Evolutionary conservation across 1,140 invertebrate genomes (phyloP).

Genomic region (Coelopa frigida): DNA sequence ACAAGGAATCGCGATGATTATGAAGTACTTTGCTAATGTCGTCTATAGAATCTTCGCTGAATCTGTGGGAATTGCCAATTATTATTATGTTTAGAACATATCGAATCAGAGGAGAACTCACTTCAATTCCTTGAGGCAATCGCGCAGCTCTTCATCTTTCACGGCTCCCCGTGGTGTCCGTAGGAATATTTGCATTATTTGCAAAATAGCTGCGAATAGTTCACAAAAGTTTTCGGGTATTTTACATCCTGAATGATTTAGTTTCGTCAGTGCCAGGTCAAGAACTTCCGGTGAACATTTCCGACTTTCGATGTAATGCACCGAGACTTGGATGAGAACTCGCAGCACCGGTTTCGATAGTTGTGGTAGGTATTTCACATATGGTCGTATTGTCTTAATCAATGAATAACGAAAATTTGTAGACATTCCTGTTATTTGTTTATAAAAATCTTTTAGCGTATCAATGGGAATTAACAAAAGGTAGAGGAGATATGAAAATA

Average conservation of each 20-base stretch:
- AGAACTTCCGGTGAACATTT: conserved; percentile 38
- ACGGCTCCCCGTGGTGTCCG: conserved; percentile 34
- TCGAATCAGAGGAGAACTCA: conserved; percentile 17
- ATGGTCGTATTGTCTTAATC: conserved; percentile 10
- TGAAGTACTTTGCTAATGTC: conserved; percentile 37
- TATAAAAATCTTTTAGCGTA: not conserved
- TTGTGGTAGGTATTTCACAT: conserved; percentile 15
- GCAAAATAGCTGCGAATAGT: conserved; percentile 34
- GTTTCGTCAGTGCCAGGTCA: conserved; percentile 39
- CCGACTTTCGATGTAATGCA: conserved; percentile 39
- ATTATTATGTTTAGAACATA: not conserved
- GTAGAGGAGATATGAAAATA: too few relatives aligned
- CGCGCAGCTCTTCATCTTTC: conserved; percentile 35
- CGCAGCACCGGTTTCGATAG: conserved; percentile 31
- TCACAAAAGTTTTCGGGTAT: conserved; percentile 42
- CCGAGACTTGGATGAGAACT: conserved; percentile 41
- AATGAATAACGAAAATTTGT: conserved; percentile 11
- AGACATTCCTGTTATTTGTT: conserved; percentile 10
- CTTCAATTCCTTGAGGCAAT: conserved; percentile 33
- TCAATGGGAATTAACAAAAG: too few relatives aligned
- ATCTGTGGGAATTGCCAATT: too few relatives aligned
- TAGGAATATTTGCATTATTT: conserved; percentile 41
- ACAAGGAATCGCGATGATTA: conserved; percentile 36
- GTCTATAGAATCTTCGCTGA: conserved; percentile 34
- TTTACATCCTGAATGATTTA: conserved; percentile 34